phyloP scores from a whole-genome alignment of 2,888 invertebrate species.

The Rugalucina vietnamica region DNA sequence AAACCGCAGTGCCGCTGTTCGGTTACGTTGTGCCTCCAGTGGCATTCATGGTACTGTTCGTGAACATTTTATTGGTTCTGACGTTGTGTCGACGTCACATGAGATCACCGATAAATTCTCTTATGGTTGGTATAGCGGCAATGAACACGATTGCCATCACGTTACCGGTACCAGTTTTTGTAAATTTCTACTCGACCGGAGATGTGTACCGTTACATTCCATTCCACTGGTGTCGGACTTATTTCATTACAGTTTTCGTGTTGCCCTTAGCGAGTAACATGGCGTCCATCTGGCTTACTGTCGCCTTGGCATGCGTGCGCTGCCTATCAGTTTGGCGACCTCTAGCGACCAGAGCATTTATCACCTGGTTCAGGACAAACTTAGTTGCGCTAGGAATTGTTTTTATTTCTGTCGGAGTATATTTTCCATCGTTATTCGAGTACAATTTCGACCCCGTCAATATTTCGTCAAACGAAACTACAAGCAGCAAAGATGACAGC shows the following conservation, averaged over 20 bases:
- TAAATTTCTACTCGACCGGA: slow-evolving; percentile 50
- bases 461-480: slow-evolving; percentile 6
- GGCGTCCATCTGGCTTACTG: slow-evolving; percentile 57
- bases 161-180: slow-evolving; percentile 38
- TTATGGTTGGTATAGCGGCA: slow-evolving; percentile 46
- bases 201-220: slow-evolving; percentile 45
- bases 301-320: slow-evolving; percentile 50
- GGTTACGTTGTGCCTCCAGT: slow-evolving; percentile 51
- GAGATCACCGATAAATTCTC: slow-evolving; percentile 45
- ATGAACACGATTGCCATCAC: slow-evolving; percentile 47
- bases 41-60: slow-evolving; percentile 32
- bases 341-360: slow-evolving; percentile 26
- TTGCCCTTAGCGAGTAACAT: slow-evolving; percentile 55
- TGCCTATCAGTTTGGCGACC: slow-evolving; percentile 56
- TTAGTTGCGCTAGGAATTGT: slow-evolving; percentile 22
- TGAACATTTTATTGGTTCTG: slow-evolving; percentile 42
- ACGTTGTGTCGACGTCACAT: slow-evolving; percentile 40
- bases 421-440: slow-evolving; percentile 45
- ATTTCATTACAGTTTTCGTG: slow-evolving; percentile 48
- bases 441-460: slow-evolving; percentile 38
- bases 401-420: slow-evolving; percentile 21
- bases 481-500: slow-evolving; percentile 20
- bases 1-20: slow-evolving; percentile 48
- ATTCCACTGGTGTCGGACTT: slow-evolving; percentile 50
- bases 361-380: slow-evolving; percentile 38